Base-by-base conservation (phyloP, 2,888 invertebrate species). In the Ormyrus nitidulus region DNA sequence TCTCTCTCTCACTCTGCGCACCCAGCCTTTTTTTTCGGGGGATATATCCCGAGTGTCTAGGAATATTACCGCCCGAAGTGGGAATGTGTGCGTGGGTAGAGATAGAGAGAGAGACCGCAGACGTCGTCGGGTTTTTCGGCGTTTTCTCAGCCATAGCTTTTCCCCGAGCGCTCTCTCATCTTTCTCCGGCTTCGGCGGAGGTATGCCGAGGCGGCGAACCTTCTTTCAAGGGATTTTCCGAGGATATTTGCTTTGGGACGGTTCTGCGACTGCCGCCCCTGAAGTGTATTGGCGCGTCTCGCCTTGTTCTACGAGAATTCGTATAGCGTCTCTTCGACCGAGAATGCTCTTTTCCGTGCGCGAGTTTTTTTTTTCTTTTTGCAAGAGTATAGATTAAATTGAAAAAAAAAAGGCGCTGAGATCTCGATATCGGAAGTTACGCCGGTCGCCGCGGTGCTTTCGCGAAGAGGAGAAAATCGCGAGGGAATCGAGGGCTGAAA, bases 171-270 rank as follows among this genome's bases (percentile, higher is more conserved):
- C 48, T 19, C 61, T 19, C 34, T 72, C 48, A 53, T 54, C 56
- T 56, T 54, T 8, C 53, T 5, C 10, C 70, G 6, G 11, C 58
- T 13, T 48, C 9, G 4, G 58, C 19, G 48, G 49, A 70, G 58
- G 70, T 70, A 13, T 49, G 70, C 49, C 59, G 46, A 49, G 49
- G 51, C 51, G 19, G 54, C 62, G 53, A 62, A 72, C 34, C 34
- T 34, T 62, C 72, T 72, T 62, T 10, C 71, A 34, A 11, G 5
- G 46, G 64, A 46, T 54, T 73, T 75, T 62, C 34, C 4, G 44
- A 58, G 51, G 66, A 54, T 64, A 62, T 73, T 73, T 72, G 53
- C 62, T 49, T 65, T 64, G 53, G 10, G 56, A 46, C 9, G 48
- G 34, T 34, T 34, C 34, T 4, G 34, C 34, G 34, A 34, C 51